Evolutionary conservation across 2,797 vertebrate species (phyloP), one percentile per base, ranked within the genome.

Genomic region (Lycodopsis pacificus): DNA sequence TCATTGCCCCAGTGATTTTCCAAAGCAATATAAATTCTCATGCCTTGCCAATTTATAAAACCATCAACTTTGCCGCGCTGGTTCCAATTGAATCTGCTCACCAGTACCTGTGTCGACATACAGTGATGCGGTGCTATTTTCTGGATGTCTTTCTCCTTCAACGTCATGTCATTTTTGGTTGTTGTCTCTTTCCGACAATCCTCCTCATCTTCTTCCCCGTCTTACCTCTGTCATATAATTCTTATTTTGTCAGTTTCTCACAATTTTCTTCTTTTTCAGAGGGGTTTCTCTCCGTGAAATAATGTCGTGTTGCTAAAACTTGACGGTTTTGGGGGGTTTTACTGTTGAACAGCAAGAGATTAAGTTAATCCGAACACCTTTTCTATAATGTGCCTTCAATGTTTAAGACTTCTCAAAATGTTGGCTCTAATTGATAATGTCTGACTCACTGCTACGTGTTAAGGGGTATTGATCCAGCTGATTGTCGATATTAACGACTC

Each of bases 91-190:
- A 14, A 68, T 42, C 51, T 40, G 40, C 34, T 40, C 49, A 27
- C 49, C 15, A 40, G 14, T 36, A 19, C 20, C 27, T 49, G 27
- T 22, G 12, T 20, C 46, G 51, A 25, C 7, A 36, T n/a, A 38
- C n/a, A 0, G 22, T 27, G 40, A 1, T 0, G 5, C 20, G n/a
- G 44, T 6, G 6, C 34, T 40, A 40, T 44, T 44, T 44, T 44
- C 65, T 67, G 13, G 17, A 34, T 8, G 7, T 7, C 49, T 53
- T 51, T 20, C n/a, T 51, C 32, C 46, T 64, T 46, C 25, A 63
- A 27, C 27, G 44, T 44, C 22, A 22, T 66, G 64, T 34, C 30
- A 22, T 22, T 66, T 51, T 38, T 40, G 69, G 54, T 70, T 25
- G 27, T 44, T 65, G n/a, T 49, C 44, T 65, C 5, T 32, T 19